Evolutionary conservation across 2,888 invertebrate genomes (phyloP).

Genomic region (Tachina grossa): DNA sequence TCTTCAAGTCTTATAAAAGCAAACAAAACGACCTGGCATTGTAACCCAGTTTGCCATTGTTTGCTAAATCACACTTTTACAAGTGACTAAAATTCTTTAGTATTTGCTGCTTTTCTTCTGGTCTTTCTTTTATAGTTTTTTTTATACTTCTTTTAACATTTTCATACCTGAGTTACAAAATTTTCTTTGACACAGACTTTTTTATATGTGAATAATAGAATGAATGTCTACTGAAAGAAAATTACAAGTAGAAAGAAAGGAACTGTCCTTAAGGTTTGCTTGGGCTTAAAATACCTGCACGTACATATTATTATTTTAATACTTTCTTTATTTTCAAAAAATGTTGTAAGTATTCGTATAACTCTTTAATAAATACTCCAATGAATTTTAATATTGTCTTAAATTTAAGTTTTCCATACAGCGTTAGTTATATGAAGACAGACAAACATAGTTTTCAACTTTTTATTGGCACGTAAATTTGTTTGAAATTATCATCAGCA

Average conservation of each 20-base stretch:
- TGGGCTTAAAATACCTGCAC: slow-evolving; percentile 33
- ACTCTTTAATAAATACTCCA: not conserved
- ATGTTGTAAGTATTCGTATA: too few relatives aligned
- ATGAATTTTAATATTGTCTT: slow-evolving; percentile 39
- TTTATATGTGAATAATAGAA: slow-evolving; percentile 1
- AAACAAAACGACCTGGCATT: slow-evolving; percentile 61
- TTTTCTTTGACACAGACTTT: slow-evolving; percentile 41
- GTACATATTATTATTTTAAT: not conserved
- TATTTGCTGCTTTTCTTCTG: slow-evolving; percentile 6
- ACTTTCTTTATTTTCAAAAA: too few relatives aligned
- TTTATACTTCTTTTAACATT: not conserved
- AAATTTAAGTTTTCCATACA: not conserved
- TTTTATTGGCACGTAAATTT: slow-evolving; percentile 68
- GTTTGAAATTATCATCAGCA: slow-evolving; percentile 65
- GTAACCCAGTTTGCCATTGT: slow-evolving; percentile 70
- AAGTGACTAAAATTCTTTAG: slow-evolving; percentile 62
- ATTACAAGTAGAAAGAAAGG: not conserved
- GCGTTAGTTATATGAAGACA: not conserved
- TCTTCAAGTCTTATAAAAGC: slow-evolving; percentile 34
- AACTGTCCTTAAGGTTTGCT: slow-evolving; percentile 36
- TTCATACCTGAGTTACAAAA: slow-evolving; percentile 25
- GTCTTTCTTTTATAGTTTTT: slow-evolving; percentile 19
- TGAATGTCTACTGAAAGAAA: slow-evolving; percentile 3
- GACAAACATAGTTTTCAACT: not conserved
- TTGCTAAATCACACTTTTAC: slow-evolving; percentile 70